These are phyloP conservation scores for Chunga burmeisteri DNA, from an alignment of 2,113 vertebrate genomes.

Conservation along the genomic window DNA sequence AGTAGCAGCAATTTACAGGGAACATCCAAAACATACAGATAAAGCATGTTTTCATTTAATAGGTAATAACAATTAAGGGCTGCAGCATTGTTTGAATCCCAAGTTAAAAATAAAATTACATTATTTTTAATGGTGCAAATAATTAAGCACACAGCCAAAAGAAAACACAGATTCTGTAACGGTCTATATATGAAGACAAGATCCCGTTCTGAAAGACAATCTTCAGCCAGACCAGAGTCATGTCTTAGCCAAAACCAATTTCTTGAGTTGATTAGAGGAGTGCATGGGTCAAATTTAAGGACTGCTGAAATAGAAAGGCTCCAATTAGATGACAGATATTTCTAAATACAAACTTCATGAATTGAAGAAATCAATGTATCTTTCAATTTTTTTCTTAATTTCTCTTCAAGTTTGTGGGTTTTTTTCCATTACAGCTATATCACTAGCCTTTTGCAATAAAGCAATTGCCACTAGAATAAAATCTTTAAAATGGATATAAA, in stretches of 20 bases:
- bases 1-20: neutral
- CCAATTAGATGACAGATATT: neutral
- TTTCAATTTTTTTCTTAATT: neutral
- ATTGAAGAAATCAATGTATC: neutral
- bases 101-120: neutral
- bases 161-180: neutral
- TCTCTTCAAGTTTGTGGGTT: neutral
- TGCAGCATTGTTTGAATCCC: neutral
- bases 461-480: neutral
- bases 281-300: neutral
- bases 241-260: neutral
- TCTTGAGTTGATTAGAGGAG: neutral
- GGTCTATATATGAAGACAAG: neutral
- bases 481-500: neutral
- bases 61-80: neutral
- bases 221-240: neutral
- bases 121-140: neutral
- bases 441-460: neutral
- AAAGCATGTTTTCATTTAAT: neutral
- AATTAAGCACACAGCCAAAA: neutral
- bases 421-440: neutral
- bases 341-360: rapidly evolving
- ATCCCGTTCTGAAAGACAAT: neutral
- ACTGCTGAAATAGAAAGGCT: neutral
- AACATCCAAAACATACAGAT: neutral